Conservation (phyloP, 2,888 invertebrate genomes). For the Epistrophe eligans region DNA sequence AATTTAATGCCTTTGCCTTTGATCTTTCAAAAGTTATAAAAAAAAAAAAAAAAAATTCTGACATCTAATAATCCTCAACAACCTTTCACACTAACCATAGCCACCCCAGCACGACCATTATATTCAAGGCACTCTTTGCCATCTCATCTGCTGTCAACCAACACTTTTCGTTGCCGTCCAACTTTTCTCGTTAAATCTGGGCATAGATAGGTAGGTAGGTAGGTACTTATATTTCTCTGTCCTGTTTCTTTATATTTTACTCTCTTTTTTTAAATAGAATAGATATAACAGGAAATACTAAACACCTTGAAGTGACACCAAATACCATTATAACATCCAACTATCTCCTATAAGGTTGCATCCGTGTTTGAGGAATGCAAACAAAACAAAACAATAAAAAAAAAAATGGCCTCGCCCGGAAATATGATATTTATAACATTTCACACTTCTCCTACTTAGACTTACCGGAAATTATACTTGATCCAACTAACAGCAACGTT, state of each 20-base stretch:
- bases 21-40: neutral
- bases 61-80: slow-evolving; percentile 18
- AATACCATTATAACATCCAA: slow-evolving; percentile 30
- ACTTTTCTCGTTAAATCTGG: slow-evolving; percentile 57
- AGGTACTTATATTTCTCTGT: slow-evolving; percentile 1
- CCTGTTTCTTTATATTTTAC: neutral
- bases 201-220: neutral
- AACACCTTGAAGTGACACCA: slow-evolving; percentile 50
- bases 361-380: slow-evolving; percentile 15
- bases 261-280: neutral
- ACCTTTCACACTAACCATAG: slow-evolving; percentile 7
- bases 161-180: slow-evolving; percentile 6
- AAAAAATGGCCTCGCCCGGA: slow-evolving; percentile 14
- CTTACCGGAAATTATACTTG: slow-evolving; percentile 80
- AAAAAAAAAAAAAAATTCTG: neutral
- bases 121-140: slow-evolving; percentile 24
- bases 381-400: neutral
- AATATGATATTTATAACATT: slow-evolving; percentile 48
- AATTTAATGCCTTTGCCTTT: slow-evolving; percentile 21
- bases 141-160: slow-evolving; percentile 3
- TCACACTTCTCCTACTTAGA: slow-evolving; percentile 47
- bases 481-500: slow-evolving; percentile 80
- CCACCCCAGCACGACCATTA: neutral
- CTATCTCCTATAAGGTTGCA: slow-evolving; percentile 3
- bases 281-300: slow-evolving; percentile 15